phyloP scores from a whole-genome alignment of 2,888 invertebrate species.

The Caenorhabditis sp. region DNA sequence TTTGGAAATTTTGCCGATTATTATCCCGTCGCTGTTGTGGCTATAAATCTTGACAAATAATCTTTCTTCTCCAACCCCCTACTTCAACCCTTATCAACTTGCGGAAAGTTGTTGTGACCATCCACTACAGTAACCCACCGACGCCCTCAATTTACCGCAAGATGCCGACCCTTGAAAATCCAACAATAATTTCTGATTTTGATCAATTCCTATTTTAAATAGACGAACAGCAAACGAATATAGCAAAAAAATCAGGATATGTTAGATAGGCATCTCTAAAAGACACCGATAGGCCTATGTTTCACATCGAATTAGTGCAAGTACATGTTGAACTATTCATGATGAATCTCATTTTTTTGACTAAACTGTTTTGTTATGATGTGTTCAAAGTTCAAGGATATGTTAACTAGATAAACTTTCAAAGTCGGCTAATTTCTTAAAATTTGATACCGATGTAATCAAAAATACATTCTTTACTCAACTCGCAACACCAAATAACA shows the following conservation, averaged over 20 bases:
- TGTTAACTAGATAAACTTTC: slow-evolving; percentile 34
- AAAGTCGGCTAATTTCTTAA: no score
- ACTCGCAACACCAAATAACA: no score
- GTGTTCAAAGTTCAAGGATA: no score
- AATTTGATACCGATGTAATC: no score
- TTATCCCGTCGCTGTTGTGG: no score
- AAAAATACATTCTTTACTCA: no score
- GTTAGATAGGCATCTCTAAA: slow-evolving; percentile 25
- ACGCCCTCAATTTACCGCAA: slow-evolving; percentile 37
- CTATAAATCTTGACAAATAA: slow-evolving; percentile 42
- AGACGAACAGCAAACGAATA: background rate
- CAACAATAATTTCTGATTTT: background rate
- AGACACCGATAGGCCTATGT: slow-evolving; percentile 27
- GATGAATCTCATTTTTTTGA: no score
- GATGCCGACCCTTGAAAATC: slow-evolving; percentile 23
- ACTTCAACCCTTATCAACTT: slow-evolving; percentile 4
- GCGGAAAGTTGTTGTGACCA: slow-evolving; percentile 51
- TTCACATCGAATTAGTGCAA: slow-evolving; percentile 54
- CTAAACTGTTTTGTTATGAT: no score
- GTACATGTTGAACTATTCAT: slow-evolving; percentile 43
- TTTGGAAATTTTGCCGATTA: no score
- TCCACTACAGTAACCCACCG: slow-evolving; percentile 49
- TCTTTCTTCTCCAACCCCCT: slow-evolving; percentile 9
- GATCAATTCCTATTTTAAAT: background rate
- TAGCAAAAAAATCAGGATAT: background rate